Evolutionary conservation across 2,797 vertebrate species (phyloP).

Genomic region (Otolemur crassicaudatus): DNA sequence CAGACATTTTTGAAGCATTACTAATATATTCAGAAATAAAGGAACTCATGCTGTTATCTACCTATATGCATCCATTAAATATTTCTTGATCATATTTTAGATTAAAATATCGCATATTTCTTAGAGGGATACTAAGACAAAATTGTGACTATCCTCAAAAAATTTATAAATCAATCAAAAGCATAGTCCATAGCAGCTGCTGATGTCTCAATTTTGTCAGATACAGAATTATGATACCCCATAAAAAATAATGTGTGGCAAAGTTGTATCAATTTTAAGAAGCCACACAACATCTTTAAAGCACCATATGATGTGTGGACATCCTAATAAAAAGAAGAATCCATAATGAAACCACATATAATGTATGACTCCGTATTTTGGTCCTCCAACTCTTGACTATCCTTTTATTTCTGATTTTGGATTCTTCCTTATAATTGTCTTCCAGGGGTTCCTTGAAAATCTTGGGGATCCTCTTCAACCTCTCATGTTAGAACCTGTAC

Average conservation of each 20-base stretch:
- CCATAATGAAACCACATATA: neutral
- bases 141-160: constrained; percentile 31
- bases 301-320: neutral
- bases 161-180: neutral
- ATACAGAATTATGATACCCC: neutral
- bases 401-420: neutral
- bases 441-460: neutral
- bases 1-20: constrained; percentile 64
- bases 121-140: neutral
- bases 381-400: neutral
- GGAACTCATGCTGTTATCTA: constrained; percentile 27
- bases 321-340: neutral
- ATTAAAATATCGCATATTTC: constrained; percentile 29
- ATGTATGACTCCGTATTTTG: neutral
- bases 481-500: neutral
- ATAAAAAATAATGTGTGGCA: neutral
- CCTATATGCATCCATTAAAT: constrained; percentile 27
- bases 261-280: constrained; percentile 8
- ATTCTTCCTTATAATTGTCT: neutral
- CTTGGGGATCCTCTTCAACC: neutral
- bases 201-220: constrained; percentile 31
- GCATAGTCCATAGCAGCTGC: neutral
- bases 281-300: neutral
- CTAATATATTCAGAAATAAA: constrained; percentile 57
- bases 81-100: constrained; percentile 42